Percentiles rank a stretch among this genome's conserved stretches.
Evolutionary conservation across 2,113 vertebrate species (phyloP).

Genomic region (Eulemur rufifrons): DNA sequence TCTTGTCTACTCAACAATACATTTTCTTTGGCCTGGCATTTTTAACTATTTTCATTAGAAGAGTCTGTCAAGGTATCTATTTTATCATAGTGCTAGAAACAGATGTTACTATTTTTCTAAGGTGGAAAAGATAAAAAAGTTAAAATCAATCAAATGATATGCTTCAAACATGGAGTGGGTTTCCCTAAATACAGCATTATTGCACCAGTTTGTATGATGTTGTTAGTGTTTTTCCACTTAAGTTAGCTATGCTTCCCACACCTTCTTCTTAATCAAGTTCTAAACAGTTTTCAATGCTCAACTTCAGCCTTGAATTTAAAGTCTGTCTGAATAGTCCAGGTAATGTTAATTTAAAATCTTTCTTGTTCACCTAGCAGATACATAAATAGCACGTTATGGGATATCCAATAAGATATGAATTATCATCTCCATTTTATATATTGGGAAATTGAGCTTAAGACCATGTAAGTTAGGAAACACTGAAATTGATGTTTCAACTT

Average conservation of each 20-base stretch:
- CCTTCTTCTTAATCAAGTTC: not conserved
- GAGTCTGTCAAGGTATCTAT: not conserved
- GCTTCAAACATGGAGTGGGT: not conserved
- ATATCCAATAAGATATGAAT: not conserved
- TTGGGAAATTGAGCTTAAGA: not conserved
- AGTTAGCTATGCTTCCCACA: not conserved
- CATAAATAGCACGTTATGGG: not conserved
- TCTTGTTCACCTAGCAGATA: not conserved
- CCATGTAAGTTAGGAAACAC: not conserved
- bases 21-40: not conserved
- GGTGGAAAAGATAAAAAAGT: not conserved
- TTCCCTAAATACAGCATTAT: not conserved
- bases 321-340: not conserved
- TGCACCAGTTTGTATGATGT: fast-evolving
- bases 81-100: not conserved
- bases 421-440: not conserved
- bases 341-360: not conserved
- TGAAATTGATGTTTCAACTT: not conserved
- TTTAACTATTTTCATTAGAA: not conserved
- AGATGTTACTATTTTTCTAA: not conserved
- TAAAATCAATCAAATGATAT: not conserved
- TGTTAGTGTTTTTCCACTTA: not conserved
- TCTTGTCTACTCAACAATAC: not conserved
- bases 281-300: not conserved
- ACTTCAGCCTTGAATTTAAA: not conserved